A percentile compares a stretch with the other conserved stretches of the same genome.
These are phyloP conservation scores for Tor tambroides DNA, from an alignment of 2,113 vertebrate species.

Conservation along the genomic window DNA sequence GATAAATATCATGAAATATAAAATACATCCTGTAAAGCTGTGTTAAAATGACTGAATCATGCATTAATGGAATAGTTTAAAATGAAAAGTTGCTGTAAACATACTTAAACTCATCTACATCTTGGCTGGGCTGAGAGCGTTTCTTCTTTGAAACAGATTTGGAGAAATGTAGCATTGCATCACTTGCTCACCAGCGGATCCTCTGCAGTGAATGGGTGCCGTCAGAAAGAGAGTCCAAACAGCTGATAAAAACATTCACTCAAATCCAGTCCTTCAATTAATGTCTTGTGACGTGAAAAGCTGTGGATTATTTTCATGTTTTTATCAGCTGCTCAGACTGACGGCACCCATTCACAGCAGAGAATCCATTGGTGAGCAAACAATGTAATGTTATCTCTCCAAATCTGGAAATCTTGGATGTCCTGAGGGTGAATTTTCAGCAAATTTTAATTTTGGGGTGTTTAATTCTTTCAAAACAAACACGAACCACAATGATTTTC, in stretches of 20 bases:
- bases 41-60: not conserved
- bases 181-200: no score
- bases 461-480: not conserved
- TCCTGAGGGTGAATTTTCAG: not conserved
- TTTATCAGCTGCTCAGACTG: no score
- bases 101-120: no score
- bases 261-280: no score
- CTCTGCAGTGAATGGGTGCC: not conserved
- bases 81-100: not conserved
- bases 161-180: not conserved
- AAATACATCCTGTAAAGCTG: not conserved
- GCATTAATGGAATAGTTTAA: not conserved
- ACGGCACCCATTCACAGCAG: no score
- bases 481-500: conserved; percentile 5
- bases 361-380: no score
- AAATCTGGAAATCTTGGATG: not conserved
- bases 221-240: not conserved
- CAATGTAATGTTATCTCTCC: no score
- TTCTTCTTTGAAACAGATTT: no score
- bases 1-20: not conserved
- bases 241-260: not conserved
- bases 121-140: no score
- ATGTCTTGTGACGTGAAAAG: no score
- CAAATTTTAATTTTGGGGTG: no score
- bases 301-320: no score